Conservation (phyloP, 2,797 vertebrate genomes). For the Alca torda region DNA sequence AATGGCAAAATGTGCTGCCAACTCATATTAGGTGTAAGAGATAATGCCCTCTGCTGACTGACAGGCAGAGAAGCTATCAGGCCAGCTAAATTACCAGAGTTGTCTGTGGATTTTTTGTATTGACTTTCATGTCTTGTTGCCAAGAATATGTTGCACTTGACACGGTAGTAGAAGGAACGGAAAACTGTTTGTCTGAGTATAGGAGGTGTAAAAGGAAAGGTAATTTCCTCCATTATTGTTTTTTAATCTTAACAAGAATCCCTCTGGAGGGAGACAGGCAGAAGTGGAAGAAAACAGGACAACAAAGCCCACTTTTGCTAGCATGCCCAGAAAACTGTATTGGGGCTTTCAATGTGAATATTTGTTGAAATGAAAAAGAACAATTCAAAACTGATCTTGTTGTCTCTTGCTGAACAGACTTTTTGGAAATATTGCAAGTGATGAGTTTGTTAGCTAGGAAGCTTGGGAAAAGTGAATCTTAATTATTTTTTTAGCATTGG, state of each 20-base stretch:
- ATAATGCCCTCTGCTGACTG: background rate
- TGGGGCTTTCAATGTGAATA: background rate
- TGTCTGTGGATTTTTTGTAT: background rate
- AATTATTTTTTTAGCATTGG: background rate
- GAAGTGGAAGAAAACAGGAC: background rate
- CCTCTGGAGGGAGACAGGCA: background rate
- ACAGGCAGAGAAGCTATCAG: background rate
- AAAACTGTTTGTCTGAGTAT: background rate
- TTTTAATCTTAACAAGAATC: background rate
- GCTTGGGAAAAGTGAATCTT: background rate
- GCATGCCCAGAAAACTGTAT: background rate
- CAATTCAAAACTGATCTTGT: background rate
- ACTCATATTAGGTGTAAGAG: background rate
- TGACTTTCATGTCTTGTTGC: background rate
- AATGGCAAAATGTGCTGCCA: background rate
- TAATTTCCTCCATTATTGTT: background rate
- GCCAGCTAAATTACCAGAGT: background rate
- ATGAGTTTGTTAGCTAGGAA: background rate
- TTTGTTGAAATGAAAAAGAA: background rate
- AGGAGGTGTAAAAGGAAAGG: background rate
- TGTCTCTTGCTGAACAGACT: background rate
- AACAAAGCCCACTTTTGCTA: background rate
- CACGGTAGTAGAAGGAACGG: background rate
- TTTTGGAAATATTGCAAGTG: background rate
- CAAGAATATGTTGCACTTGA: background rate